Evolutionary conservation across 2,888 invertebrate species (phyloP), one percentile per base, ranked within the genome.

Genomic region (Priocnemis perturbator): DNA sequence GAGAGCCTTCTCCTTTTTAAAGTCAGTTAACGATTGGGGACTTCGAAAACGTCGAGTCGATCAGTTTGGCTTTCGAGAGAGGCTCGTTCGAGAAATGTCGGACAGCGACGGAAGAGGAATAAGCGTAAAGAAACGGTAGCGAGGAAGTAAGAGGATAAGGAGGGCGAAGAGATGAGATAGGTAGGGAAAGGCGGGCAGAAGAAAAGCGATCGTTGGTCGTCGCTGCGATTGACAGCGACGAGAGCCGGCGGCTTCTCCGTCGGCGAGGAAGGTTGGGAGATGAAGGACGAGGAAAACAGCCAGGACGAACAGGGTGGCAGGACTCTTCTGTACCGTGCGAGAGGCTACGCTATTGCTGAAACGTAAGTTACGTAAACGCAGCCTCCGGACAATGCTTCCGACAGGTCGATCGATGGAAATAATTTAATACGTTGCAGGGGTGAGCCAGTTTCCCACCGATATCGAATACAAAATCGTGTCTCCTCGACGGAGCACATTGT

Each of bases 331-430:
- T 61, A 68, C 66, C 37, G 37, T 68, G 69, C 57, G 69, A 60
- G 71, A 63, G 68, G 68, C 66, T 26, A 37, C 73, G 67, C 67
- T 66, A 74, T 79, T 73, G 74, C 73, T 80, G 71, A 80, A 76
- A 78, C 75, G 81, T 83, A 82, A 81, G 78, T 84, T 82, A 83
- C 79, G 77, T 81, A 84, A 83, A 81, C 77, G 78, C 74, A 73
- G 70, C 62, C 71, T 17, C 5, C 69, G 79, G 74, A 78, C 73
- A 68, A 78, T 75, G 78, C 76, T 78, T 66, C 63, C 76, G 82
- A 78, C 79, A 78, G 80, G 69, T 73, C 78, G 76, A 78, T 77
- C 74, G 78, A 75, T 76, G 71, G 70, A 76, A 82, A 81, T 86
- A 83, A 84, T 84, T 82, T 76, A 81, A 83, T 78, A 79, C 74